Evolutionary conservation across 2,888 invertebrate genomes (phyloP).

Genomic region (Leptopilina myrica): DNA sequence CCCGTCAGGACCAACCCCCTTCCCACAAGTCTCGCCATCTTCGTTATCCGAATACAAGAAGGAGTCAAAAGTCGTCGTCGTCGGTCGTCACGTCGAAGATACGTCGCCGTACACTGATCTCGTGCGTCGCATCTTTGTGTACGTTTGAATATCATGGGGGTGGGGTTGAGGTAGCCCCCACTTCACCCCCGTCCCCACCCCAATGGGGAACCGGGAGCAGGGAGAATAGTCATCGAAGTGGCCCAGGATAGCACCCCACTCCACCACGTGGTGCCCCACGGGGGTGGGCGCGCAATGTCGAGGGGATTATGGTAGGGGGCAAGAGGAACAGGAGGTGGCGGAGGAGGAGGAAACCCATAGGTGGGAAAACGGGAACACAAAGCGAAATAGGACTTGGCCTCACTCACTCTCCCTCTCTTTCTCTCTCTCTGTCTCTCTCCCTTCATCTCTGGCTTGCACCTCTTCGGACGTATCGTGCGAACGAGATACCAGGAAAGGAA

Average conservation of each 20-base stretch:
- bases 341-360: constrained; percentile 64
- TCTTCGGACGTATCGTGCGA: constrained; percentile 52
- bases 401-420: constrained; percentile 55
- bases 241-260: constrained; percentile 70
- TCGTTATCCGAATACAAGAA: constrained; percentile 37
- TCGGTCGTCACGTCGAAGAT: constrained; percentile 33
- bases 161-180: constrained; percentile 58
- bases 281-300: constrained; percentile 60
- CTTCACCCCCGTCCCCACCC: constrained; percentile 65
- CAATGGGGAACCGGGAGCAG: constrained; percentile 62
- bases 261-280: constrained; percentile 65
- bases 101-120: constrained; percentile 23
- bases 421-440: constrained; percentile 38
- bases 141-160: constrained; percentile 47
- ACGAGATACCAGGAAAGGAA: constrained; percentile 52
- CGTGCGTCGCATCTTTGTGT: constrained; percentile 4
- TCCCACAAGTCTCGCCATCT: not conserved
- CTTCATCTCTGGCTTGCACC: constrained; percentile 44
- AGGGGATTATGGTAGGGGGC: constrained; percentile 54
- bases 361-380: constrained; percentile 69
- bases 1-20: constrained; percentile 48
- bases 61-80: constrained; percentile 45
- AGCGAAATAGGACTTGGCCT: constrained; percentile 65
- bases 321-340: constrained; percentile 54
- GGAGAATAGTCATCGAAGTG: constrained; percentile 63